Percentiles rank a stretch among this genome's conserved stretches.
Evolutionary conservation across 2,113 vertebrate species (phyloP).

Genomic region (Odocoileus hemionus): DNA sequence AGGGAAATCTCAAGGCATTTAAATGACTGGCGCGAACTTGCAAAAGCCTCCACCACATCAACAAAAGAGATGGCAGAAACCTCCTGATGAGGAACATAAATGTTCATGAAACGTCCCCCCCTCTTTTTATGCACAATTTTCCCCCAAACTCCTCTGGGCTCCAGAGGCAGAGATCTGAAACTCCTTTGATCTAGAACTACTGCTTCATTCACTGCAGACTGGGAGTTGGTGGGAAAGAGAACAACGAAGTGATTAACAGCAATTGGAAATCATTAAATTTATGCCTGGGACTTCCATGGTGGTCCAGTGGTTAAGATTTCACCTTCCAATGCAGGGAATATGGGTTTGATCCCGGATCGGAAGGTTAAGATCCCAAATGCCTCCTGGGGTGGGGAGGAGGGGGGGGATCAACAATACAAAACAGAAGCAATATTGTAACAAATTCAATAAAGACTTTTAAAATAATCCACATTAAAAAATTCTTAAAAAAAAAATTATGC

Average conservation of each 20-base stretch:
- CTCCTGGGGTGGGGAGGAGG: accelerated
- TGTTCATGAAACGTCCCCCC: not conserved
- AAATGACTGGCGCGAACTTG: not conserved
- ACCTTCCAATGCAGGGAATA: not conserved
- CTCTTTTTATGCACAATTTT: not conserved
- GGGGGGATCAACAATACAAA: not conserved
- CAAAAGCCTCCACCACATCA: not conserved
- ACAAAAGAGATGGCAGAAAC: not conserved
- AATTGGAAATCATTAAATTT: not conserved
- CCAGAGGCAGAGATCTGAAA: not conserved
- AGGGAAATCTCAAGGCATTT: not conserved
- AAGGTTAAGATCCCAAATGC: not conserved
- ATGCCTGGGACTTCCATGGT: not conserved
- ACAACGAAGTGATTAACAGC: not conserved
- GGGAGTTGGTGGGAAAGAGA: not conserved
- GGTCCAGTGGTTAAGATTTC: not conserved
- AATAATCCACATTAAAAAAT: not conserved
- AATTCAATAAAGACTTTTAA: not conserved
- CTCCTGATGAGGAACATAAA: not conserved
- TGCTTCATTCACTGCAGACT: not conserved
- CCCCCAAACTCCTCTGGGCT: not conserved
- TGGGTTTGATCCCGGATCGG: not conserved
- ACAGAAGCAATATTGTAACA: not conserved
- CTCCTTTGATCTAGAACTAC: not conserved
- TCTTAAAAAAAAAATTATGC: not conserved